Base-by-base conservation (phyloP, 2,113 vertebrate genomes). In the Poecile atricapillus region DNA sequence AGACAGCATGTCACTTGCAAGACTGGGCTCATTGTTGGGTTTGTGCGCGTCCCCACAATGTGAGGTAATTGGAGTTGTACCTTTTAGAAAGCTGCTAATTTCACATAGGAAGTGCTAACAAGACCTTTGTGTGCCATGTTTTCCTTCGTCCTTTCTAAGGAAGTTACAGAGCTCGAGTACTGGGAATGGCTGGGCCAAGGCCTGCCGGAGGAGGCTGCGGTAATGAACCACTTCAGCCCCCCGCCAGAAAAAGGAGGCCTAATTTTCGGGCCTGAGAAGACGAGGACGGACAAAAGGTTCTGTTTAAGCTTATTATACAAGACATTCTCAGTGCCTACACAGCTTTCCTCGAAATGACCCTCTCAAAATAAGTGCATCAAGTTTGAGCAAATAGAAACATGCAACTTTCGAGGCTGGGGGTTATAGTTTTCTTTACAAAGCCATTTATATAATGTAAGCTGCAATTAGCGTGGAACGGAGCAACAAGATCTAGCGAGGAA, bases 171-270 rank as follows among this genome's bases (percentile, higher is more conserved):
- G 98, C 98, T 99, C 97, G 98, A 99, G 99, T 98, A 98, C 97
- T 97, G 98, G 99, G 99, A 99, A 99, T 98, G 98, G 99, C 98
- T 98, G 98, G 97, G 98, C 98, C 98, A 98, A 97, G 98, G 99
- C 98, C 98, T 98, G 98, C 98, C 98, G 96, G 98, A 98, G 98
- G 98, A 98, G 98, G 97, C 98, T 97, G 98, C 98, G 95, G 99
- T 99, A 99, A 99, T 99, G 99, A 99, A 99, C 99, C 99, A 99
- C 99, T 99, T 99, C 99, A 99, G 98, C 98, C 98, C 97, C 98
- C 98, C 97, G 99, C 98, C 98, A 99, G 98, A 98, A 98, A 98
- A 98, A 98, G 98, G 98, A 99, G 99, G 98, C 98, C 99, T 99
- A 99, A 99, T 99, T 99, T 99, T 98, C 98, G 98, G 98, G 98